These are phyloP conservation scores for Octomys mimax DNA, from an alignment of 2,797 vertebrate genomes.

Conservation along the genomic window DNA sequence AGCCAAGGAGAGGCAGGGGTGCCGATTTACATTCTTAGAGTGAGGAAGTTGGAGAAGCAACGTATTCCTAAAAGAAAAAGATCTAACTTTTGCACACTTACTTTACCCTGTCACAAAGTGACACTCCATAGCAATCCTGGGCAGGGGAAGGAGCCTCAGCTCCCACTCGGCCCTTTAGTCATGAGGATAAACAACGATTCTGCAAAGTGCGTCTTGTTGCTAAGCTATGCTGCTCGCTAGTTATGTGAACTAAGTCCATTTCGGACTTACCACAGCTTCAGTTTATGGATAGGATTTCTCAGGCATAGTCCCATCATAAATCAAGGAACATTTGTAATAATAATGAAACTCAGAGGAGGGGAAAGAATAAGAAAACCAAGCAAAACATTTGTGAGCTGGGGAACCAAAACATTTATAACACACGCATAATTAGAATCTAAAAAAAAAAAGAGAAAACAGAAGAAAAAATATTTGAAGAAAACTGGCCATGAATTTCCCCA, in stretches of 20 bases:
- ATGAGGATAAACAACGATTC: not conserved
- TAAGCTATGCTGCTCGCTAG: not conserved
- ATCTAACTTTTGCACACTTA: not conserved
- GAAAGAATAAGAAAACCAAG: not conserved
- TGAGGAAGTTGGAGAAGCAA: not conserved
- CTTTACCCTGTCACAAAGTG: not conserved
- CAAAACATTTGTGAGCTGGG: not conserved
- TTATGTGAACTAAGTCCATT: not conserved
- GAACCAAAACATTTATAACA: constrained; percentile 6
- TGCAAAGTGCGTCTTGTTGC: not conserved
- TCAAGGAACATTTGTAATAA: not conserved
- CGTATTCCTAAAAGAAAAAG: not conserved
- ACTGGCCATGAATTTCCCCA: not conserved
- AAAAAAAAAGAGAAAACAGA: not conserved
- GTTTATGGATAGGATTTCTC: not conserved
- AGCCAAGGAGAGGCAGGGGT: not conserved
- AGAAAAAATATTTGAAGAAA: constrained; percentile 43
- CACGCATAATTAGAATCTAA: not conserved
- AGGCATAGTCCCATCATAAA: not conserved
- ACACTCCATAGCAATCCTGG: not conserved
- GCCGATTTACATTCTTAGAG: not conserved
- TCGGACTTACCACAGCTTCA: not conserved
- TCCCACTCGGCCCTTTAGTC: not conserved
- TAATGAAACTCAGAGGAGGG: not conserved
- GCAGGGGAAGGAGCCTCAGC: not conserved